Evolutionary conservation across 1,140 invertebrate genomes (phyloP).

Genomic region (Drosophila eugracilis): DNA sequence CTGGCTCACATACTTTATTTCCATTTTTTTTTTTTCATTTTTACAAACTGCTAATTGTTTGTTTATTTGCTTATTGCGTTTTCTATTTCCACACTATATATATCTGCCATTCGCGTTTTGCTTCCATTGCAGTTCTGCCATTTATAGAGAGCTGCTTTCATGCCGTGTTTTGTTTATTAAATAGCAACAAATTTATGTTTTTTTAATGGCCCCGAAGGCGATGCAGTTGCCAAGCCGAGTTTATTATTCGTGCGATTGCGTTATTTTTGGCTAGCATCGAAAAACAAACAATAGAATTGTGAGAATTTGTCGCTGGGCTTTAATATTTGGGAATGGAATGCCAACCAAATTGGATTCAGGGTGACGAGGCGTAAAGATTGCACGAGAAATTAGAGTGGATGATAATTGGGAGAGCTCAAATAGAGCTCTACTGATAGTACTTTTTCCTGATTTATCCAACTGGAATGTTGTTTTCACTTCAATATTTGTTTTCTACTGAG

Average conservation of each 20-base stretch:
- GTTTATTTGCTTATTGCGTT: slow-evolving; percentile 71
- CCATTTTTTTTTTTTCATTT: slow-evolving; percentile 8
- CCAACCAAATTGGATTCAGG: slow-evolving; percentile 7
- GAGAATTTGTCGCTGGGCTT: slow-evolving; percentile 26
- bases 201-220: slow-evolving; percentile 7
- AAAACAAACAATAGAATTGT: slow-evolving; percentile 53
- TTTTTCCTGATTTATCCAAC: slow-evolving; percentile 19
- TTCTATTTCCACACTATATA: slow-evolving; percentile 51
- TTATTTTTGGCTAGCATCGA: slow-evolving; percentile 33
- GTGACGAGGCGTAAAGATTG: slow-evolving; percentile 24
- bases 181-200: slow-evolving; percentile 40
- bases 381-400: neutral
- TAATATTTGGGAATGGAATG: slow-evolving; percentile 32
- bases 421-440: neutral
- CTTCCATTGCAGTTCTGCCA: slow-evolving; percentile 40
- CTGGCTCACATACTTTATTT: slow-evolving; percentile 8
- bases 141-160: slow-evolving; percentile 6
- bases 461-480: slow-evolving; percentile 1
- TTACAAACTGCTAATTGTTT: slow-evolving; percentile 69
- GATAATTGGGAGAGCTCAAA: neutral
- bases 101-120: slow-evolving; percentile 12
- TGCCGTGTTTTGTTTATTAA: slow-evolving; percentile 58
- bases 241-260: slow-evolving; percentile 41
- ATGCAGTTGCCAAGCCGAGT: slow-evolving; percentile 47
- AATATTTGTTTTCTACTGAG: slow-evolving; percentile 7